Conservation (phyloP, 2,797 vertebrate genomes). For the Lemur catta region DNA sequence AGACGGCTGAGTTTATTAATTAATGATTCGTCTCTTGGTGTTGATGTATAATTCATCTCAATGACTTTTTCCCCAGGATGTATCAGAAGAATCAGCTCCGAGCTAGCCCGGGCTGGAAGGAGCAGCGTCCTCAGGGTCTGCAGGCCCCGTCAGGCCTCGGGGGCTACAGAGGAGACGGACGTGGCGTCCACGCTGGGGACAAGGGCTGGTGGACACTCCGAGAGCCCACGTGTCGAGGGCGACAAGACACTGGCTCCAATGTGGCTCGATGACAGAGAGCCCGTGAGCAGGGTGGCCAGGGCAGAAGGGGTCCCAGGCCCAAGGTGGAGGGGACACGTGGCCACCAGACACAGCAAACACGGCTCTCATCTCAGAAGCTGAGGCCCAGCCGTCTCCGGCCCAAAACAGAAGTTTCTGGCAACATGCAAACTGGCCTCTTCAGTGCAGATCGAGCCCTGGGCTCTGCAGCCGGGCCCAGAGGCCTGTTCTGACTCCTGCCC, state of each 20-base stretch:
- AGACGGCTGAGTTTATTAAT: background rate
- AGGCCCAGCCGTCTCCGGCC: background rate
- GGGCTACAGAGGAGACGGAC: rapidly evolving
- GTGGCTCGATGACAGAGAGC: background rate
- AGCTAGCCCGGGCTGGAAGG: background rate
- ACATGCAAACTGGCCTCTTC: background rate
- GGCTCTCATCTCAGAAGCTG: background rate
- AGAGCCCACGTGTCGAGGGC: rapidly evolving
- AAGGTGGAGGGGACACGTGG: background rate
- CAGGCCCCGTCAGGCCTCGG: rapidly evolving
- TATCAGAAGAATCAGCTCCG: rapidly evolving
- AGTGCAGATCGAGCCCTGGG: background rate
- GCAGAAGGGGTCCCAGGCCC: rapidly evolving
- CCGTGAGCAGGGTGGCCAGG: rapidly evolving
- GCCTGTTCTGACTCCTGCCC: background rate
- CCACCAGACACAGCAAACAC: background rate
- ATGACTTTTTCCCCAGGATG: background rate
- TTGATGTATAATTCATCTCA: background rate
- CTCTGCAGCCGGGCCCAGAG: background rate
- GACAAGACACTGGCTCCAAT: background rate
- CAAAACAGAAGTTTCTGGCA: background rate
- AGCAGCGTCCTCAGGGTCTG: rapidly evolving
- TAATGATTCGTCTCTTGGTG: background rate
- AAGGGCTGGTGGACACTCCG: background rate
- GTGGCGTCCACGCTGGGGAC: rapidly evolving